These are phyloP conservation scores for Megalurothrips usitatus DNA, from an alignment of 2,888 invertebrate genomes.

Conservation along the genomic window DNA sequence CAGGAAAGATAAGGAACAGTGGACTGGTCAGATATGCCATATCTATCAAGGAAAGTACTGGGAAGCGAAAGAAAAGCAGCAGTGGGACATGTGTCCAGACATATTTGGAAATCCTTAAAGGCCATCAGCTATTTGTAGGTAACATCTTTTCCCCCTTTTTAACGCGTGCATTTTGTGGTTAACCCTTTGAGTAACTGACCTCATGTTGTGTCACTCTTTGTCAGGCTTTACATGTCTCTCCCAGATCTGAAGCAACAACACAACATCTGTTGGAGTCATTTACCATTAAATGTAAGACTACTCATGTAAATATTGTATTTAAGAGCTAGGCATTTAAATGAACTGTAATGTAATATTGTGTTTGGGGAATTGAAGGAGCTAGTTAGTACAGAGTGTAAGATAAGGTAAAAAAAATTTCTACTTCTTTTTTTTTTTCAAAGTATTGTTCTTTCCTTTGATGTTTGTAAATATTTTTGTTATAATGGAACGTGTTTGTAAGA, in stretches of 20 bases:
- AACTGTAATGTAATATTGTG: constrained; percentile 18
- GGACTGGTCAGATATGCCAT: constrained; percentile 61
- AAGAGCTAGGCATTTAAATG: constrained; percentile 25
- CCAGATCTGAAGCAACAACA: constrained; percentile 11
- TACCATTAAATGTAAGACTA: constrained; percentile 22
- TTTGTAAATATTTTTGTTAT: constrained; percentile 18
- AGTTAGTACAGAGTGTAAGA: not conserved
- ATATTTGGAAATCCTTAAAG: constrained; percentile 59
- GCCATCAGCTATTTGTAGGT: not conserved
- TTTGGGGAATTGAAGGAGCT: constrained; percentile 3
- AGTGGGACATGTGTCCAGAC: constrained; percentile 89
- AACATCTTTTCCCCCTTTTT: not conserved
- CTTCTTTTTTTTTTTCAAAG: not conserved
- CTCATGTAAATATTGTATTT: constrained; percentile 22
- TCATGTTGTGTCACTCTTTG: not conserved
- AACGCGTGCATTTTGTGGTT: not conserved
- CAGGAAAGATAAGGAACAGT: constrained; percentile 67
- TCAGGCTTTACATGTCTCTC: constrained; percentile 22
- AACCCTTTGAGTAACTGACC: not conserved
- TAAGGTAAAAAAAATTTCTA: not conserved
- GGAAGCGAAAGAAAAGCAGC: constrained; percentile 79
- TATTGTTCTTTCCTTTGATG: not conserved
- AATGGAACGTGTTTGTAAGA: not conserved
- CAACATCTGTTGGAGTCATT: constrained; percentile 25
- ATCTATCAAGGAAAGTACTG: constrained; percentile 87